phyloP scores from a whole-genome alignment of 2,797 vertebrate genomes.

The Peromyscus attwateri region DNA sequence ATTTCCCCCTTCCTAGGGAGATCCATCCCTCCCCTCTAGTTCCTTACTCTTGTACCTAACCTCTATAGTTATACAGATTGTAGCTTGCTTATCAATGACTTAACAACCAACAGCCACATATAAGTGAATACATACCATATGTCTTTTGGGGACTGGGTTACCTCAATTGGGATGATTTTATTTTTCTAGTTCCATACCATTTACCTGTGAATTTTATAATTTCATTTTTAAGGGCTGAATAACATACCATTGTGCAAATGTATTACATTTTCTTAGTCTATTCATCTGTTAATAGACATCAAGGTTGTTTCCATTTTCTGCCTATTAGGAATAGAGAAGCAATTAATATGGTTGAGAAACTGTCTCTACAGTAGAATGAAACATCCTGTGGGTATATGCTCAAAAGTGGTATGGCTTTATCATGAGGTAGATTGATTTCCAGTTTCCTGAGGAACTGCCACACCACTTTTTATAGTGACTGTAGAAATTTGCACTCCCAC shows the following conservation, averaged over 20 bases:
- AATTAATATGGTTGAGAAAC: neutral
- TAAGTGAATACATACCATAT: neutral
- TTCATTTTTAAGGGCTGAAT: neutral
- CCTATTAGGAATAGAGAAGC: neutral
- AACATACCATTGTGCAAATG: neutral
- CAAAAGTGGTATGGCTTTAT: neutral
- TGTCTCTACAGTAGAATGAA: neutral
- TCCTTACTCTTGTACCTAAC: neutral
- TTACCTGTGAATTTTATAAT: neutral
- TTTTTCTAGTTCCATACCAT: neutral
- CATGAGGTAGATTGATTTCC: neutral
- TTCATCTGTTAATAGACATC: neutral
- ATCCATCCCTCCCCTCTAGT: neutral
- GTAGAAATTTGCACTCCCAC: neutral
- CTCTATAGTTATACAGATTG: neutral
- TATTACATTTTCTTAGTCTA: neutral
- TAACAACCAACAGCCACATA: neutral
- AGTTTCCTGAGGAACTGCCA: neutral
- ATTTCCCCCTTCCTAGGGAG: neutral
- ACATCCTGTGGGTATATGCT: neutral
- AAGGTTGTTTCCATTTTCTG: neutral
- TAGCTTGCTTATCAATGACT: neutral
- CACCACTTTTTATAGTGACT: neutral
- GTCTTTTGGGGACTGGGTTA: neutral
- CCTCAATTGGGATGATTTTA: neutral